Percentiles rank a stretch among this genome's conserved stretches.
These are phyloP conservation scores for Argyra leucocephala DNA, from an alignment of 2,888 invertebrate genomes.

Conservation along the genomic window DNA sequence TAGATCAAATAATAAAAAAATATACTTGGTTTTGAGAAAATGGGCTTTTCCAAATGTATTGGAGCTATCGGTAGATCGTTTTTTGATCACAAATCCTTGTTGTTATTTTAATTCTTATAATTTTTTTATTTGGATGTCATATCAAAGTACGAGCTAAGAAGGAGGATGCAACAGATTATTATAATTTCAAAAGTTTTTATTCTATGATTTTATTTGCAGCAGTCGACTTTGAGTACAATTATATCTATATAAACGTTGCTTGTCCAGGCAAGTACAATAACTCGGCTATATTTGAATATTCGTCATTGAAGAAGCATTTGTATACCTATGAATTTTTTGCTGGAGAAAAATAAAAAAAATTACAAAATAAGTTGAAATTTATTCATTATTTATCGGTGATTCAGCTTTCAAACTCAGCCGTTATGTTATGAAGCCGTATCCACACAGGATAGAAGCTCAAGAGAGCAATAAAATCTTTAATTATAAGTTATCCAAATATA, in stretches of 20 bases:
- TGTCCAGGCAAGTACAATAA: too few species aligned
- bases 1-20: neutral
- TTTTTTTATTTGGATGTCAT: slow-evolving; percentile 4
- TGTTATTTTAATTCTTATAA: neutral
- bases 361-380: too few species aligned
- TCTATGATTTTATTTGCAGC: slow-evolving; percentile 8
- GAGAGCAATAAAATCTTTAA: neutral
- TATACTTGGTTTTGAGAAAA: neutral
- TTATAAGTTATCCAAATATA: neutral
- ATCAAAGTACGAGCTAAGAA: neutral
- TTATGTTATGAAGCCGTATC: slow-evolving; percentile 10
- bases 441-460: neutral
- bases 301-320: neutral
- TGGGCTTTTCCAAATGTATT: neutral
- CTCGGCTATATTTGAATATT: neutral
- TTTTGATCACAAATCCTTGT: neutral
- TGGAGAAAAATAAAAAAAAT: too few species aligned
- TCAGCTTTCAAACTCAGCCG: neutral
- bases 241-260: neutral
- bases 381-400: neutral
- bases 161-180: slow-evolving; percentile 10
- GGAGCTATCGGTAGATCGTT: neutral
- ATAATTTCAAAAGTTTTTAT: neutral
- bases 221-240: slow-evolving; percentile 7
- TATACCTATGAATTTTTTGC: too few species aligned